Percentiles rank a stretch among this genome's conserved stretches.
phyloP scores from a whole-genome alignment of 2,113 vertebrate species.

The Rhinopomastus cyanomelas region DNA sequence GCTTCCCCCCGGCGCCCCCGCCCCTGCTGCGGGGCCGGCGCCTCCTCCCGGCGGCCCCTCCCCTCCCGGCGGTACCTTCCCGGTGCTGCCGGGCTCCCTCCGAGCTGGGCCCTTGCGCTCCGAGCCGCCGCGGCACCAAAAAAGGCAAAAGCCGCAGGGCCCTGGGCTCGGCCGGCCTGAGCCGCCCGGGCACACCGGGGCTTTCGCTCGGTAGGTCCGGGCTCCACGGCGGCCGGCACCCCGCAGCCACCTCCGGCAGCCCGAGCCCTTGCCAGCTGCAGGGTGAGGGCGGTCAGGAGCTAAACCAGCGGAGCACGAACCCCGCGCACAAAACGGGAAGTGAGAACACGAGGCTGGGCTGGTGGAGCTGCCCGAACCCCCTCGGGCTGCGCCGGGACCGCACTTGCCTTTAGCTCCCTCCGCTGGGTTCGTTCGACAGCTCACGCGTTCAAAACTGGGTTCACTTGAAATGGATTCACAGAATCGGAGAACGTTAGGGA shows the following conservation, averaged over 20 bases:
- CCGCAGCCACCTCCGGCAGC: too few species aligned
- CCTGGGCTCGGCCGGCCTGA: not conserved
- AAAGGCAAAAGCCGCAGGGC: not conserved
- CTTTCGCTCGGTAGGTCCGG: not conserved
- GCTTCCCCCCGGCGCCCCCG: not conserved
- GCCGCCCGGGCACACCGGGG: too few species aligned
- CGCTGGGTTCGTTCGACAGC: too few species aligned
- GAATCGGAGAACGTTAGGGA: too few species aligned
- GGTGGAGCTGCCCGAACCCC: not conserved
- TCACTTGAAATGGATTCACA: not conserved
- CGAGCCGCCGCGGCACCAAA: not conserved
- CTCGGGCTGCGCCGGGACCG: not conserved
- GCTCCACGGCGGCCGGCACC: too few species aligned
- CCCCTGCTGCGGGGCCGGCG: not conserved
- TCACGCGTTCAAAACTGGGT: not conserved
- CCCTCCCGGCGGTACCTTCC: not conserved
- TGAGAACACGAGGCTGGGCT: not conserved
- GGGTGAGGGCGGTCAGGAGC: too few species aligned
- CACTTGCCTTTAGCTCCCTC: not conserved
- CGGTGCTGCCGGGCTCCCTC: not conserved
- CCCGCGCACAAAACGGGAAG: not conserved
- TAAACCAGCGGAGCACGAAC: constrained; percentile 4
- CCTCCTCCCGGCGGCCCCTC: constrained; percentile 7
- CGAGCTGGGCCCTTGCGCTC: too few species aligned
- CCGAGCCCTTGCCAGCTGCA: too few species aligned